Percentiles rank a stretch among this genome's conserved stretches.
Conservation (phyloP, 2,113 vertebrate genomes). For the Lethenteron camtschaticum region DNA sequence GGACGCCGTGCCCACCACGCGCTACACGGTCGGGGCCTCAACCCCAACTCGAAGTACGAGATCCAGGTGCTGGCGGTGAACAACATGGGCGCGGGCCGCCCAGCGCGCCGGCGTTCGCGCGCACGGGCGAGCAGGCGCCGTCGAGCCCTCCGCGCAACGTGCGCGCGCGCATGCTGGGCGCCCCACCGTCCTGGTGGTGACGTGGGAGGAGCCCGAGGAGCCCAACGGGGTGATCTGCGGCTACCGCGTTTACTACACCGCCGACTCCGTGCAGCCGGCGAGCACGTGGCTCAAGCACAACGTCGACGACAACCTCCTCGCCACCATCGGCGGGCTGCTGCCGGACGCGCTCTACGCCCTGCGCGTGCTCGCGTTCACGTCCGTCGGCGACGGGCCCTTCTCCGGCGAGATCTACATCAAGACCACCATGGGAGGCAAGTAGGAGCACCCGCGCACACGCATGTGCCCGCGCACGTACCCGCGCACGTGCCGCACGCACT, state of each 20-base stretch:
- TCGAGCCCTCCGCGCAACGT: conserved; percentile 67
- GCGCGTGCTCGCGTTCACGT: conserved; percentile 79
- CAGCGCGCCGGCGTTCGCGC: conserved; percentile 42
- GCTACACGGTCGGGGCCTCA: conserved; percentile 94
- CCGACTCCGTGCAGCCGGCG: conserved; percentile 61
- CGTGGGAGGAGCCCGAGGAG: conserved; percentile 91
- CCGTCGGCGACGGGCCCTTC: conserved; percentile 79
- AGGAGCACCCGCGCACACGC: too few species aligned
- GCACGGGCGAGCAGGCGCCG: conserved; percentile 75
- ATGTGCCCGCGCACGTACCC: too few species aligned
- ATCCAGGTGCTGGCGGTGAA: conserved; percentile 72
- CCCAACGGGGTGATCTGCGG: conserved; percentile 88
- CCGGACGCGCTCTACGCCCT: conserved; percentile 77
- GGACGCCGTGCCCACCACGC: conserved; percentile 85
- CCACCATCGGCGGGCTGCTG: conserved; percentile 65
- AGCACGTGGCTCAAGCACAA: conserved; percentile 87
- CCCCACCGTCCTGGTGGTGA: conserved; percentile 78
- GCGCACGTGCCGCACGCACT: too few species aligned
- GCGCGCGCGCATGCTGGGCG: conserved; percentile 74
- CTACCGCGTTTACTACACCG: conserved; percentile 82
- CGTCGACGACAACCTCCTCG: conserved; percentile 76
- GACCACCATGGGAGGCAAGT: conserved; percentile 45
- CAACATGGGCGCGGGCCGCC: conserved; percentile 72
- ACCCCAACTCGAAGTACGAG: conserved; percentile 75
- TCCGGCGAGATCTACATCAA: conserved; percentile 88